phyloP scores from a whole-genome alignment of 2,888 invertebrate species.

The Arctia plantaginis region DNA sequence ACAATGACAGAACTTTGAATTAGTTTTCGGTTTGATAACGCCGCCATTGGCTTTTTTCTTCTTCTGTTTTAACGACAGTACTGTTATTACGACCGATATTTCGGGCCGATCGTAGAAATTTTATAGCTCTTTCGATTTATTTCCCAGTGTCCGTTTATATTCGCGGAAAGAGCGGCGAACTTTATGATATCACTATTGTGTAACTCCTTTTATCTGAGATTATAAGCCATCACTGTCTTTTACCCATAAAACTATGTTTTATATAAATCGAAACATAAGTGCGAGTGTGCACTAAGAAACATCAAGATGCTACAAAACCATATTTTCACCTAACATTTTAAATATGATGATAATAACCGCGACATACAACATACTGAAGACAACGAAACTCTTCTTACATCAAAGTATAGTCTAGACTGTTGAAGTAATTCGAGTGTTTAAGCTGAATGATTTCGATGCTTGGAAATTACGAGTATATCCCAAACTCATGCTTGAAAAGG shows the following conservation, averaged over 20 bases:
- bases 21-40: slow-evolving; percentile 82
- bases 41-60: slow-evolving; percentile 62
- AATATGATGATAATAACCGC: no score
- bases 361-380: no score
- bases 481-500: no score
- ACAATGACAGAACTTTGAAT: slow-evolving; percentile 83
- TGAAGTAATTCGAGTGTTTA: no score
- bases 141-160: slow-evolving; percentile 58
- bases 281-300: neutral
- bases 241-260: slow-evolving; percentile 40
- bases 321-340: no score
- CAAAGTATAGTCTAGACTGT: no score
- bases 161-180: slow-evolving; percentile 42
- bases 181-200: slow-evolving; percentile 56
- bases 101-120: slow-evolving; percentile 64
- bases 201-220: slow-evolving; percentile 51
- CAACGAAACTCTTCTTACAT: no score
- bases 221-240: slow-evolving; percentile 36
- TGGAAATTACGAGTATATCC: no score
- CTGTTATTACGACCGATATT: slow-evolving; percentile 69
- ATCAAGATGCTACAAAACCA: neutral
- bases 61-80: slow-evolving; percentile 67
- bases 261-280: slow-evolving; percentile 17
- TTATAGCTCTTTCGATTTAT: slow-evolving; percentile 65
- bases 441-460: no score